phyloP scores from a whole-genome alignment of 1,140 invertebrate species.

The Sinella curviseta region DNA sequence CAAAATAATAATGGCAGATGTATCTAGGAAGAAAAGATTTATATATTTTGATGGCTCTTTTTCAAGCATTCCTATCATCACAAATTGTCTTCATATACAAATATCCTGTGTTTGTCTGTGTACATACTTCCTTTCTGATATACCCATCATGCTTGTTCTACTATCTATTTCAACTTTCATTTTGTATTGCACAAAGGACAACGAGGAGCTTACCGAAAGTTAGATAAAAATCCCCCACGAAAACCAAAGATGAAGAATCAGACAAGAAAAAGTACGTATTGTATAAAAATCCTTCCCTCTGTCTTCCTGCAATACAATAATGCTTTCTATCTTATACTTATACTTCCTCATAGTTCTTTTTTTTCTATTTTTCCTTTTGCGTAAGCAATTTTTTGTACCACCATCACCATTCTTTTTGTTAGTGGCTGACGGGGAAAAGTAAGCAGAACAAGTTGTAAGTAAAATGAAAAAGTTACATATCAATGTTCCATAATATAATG shows the following conservation, averaged over 20 bases:
- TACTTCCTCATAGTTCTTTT: not conserved
- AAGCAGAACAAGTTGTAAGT: no score
- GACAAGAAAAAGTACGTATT: not conserved
- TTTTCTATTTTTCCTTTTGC: not conserved
- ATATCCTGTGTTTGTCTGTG: not conserved
- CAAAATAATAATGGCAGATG: not conserved
- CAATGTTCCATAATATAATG: slow-evolving; percentile 14
- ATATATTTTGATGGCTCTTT: slow-evolving; percentile 32
- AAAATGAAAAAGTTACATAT: slow-evolving; percentile 20
- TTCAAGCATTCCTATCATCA: slow-evolving; percentile 33
- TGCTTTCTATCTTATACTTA: not conserved
- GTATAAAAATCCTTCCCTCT: not conserved
- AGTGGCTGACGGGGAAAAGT: no score
- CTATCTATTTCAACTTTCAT: not conserved
- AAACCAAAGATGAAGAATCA: not conserved
- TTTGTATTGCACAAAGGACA: not conserved
- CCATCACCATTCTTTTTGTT: no score
- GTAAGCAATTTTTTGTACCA: slow-evolving; percentile 14
- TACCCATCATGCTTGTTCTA: not conserved
- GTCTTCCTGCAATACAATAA: not conserved
- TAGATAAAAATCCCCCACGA: not conserved
- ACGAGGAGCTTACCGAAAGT: not conserved
- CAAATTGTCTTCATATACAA: slow-evolving; percentile 38
- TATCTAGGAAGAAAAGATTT: slow-evolving; percentile 10
- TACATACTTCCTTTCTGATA: not conserved